Conservation (phyloP, 2,113 vertebrate species). For the Emydura subglobosa region DNA sequence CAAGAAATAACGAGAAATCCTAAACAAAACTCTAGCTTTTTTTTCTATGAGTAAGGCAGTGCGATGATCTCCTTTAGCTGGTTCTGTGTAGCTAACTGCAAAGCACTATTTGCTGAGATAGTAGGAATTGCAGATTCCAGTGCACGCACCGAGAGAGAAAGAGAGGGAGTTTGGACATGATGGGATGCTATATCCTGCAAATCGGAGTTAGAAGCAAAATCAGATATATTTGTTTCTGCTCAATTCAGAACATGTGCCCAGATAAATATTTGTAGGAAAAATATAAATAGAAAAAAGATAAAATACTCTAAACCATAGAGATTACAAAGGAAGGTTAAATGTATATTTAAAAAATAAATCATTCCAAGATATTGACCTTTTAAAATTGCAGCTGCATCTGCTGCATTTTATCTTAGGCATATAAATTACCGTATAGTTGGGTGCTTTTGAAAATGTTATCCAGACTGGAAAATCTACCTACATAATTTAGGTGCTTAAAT, state of each 20-base stretch:
- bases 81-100: not conserved
- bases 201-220: not conserved
- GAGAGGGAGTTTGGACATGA: not conserved
- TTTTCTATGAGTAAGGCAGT: rapidly evolving
- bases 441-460: not conserved
- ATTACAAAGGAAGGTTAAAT: not conserved
- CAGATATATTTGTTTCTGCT: conserved; percentile 47
- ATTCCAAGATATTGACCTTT: not conserved
- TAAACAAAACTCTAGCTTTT: not conserved
- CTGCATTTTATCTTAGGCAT: not conserved
- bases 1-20: not conserved
- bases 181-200: not conserved
- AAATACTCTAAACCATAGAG: not conserved
- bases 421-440: not conserved
- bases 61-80: not conserved
- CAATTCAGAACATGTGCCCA: conserved; percentile 16
- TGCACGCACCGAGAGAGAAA: not conserved
- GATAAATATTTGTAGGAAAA: not conserved
- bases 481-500: not conserved
- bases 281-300: conserved; percentile 23
- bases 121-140: not conserved
- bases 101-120: not conserved
- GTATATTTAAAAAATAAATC: not conserved
- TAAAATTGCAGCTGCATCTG: conserved; percentile 9
- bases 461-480: not conserved